These are phyloP conservation scores for Halocaridina rubra DNA, from an alignment of 2,888 invertebrate genomes.

Conservation along the genomic window DNA sequence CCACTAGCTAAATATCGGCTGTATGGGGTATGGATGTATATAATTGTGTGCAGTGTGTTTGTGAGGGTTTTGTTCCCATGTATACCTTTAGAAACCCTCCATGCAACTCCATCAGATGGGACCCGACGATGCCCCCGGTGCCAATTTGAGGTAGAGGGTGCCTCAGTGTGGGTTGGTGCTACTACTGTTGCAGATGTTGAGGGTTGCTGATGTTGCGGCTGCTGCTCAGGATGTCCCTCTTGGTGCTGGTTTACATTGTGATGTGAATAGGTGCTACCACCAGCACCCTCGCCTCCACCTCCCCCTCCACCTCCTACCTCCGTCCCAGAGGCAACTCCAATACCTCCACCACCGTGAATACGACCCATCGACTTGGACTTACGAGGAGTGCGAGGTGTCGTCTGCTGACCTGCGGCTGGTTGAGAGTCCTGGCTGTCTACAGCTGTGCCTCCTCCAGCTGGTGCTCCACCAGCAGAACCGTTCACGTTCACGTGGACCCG, in stretches of 20 bases:
- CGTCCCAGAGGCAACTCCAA: constrained; percentile 22
- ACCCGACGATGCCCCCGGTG: constrained; percentile 60
- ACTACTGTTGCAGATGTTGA: constrained; percentile 17
- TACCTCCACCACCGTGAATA: constrained; percentile 52
- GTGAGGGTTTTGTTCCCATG: constrained; percentile 9
- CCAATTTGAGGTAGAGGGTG: constrained; percentile 35
- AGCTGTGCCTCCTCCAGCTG: constrained; percentile 25
- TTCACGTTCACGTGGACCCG: constrained; percentile 52
- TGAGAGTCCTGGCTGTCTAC: background rate
- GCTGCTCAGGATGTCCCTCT: background rate
- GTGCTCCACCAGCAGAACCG: constrained; percentile 53
- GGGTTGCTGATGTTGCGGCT: constrained; percentile 4
- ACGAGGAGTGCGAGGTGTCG: constrained; percentile 61
- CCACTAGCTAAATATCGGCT: too few species aligned
- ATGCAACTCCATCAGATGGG: constrained; percentile 62
- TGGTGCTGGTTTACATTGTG: constrained; percentile 22
- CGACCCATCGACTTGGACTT: constrained; percentile 64
- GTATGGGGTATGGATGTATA: background rate
- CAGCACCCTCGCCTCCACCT: constrained; percentile 18
- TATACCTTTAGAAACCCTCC: constrained; percentile 63
- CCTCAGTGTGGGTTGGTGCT: constrained; percentile 14
- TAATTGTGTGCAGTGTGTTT: background rate
- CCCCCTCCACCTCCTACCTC: constrained; percentile 42
- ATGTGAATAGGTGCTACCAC: too few species aligned
- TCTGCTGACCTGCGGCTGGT: constrained; percentile 39